Evolutionary conservation across 2,797 vertebrate genomes (phyloP).

Genomic region (Chanos chanos): DNA sequence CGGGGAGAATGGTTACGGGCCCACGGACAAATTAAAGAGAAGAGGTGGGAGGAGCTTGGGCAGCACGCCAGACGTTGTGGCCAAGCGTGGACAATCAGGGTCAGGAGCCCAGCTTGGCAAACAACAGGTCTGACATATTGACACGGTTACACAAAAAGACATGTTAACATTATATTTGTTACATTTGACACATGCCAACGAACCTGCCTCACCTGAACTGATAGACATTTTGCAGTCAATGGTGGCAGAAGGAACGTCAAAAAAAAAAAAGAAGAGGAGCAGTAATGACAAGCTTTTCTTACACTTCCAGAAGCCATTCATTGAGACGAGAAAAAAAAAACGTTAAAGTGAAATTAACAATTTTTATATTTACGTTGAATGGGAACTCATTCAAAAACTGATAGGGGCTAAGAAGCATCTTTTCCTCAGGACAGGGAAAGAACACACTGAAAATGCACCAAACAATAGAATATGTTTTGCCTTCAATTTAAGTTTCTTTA

Average conservation of each 20-base stretch:
- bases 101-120: conserved; percentile 76
- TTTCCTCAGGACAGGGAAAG: conserved; percentile 41
- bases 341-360: conserved; percentile 2
- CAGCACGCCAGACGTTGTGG: conserved; percentile 69
- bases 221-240: conserved; percentile 32
- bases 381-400: conserved; percentile 15
- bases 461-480: conserved; percentile 50
- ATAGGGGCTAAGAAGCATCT: conserved; percentile 46
- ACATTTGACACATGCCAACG: conserved; percentile 53
- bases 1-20: conserved; percentile 78
- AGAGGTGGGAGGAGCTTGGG: conserved; percentile 77
- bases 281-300: conserved; percentile 35
- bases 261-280: conserved; percentile 23
- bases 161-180: conserved; percentile 23
- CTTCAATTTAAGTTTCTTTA: conserved; percentile 43
- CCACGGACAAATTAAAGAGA: conserved; percentile 59
- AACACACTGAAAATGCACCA: conserved; percentile 58
- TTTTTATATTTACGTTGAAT: conserved; percentile 24
- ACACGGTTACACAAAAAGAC: conserved; percentile 37
- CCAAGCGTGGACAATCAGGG: conserved; percentile 83
- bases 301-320: conserved; percentile 67
- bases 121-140: conserved; percentile 79
- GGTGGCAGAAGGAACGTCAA: conserved; percentile 23
- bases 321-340: conserved; percentile 29
- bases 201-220: conserved; percentile 61